A percentile compares a stretch with the other conserved stretches of the same genome.
Conservation (phyloP, 2,888 invertebrate genomes). For the Polymixis lichenea region DNA sequence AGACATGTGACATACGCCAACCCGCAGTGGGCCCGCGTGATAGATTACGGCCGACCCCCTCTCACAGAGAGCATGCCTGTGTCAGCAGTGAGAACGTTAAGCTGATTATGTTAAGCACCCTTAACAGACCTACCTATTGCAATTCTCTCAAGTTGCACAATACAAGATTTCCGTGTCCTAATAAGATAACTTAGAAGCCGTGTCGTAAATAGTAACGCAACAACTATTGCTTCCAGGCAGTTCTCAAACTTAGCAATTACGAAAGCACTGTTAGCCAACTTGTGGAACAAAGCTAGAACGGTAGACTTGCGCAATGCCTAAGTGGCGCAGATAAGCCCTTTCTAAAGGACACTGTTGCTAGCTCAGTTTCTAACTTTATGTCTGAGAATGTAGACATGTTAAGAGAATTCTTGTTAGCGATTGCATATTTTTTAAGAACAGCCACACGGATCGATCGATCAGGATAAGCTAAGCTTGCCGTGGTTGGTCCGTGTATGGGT, state of each 20-base stretch:
- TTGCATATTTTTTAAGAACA: not conserved
- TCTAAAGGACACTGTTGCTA: constrained; percentile 11
- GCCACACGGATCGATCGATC: too few species aligned
- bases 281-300: constrained; percentile 31
- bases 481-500: too few species aligned
- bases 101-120: too few species aligned
- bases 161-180: constrained; percentile 35
- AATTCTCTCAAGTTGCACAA: constrained; percentile 4
- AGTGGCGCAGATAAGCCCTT: constrained; percentile 42
- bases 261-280: constrained; percentile 46
- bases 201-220: constrained; percentile 41
- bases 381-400: not conserved
- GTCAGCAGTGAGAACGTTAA: too few species aligned
- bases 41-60: too few species aligned
- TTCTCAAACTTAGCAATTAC: constrained; percentile 33
- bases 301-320: constrained; percentile 44
- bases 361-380: not conserved
- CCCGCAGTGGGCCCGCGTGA: too few species aligned
- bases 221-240: constrained; percentile 24
- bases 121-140: not conserved
- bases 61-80: too few species aligned
- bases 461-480: too few species aligned
- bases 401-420: not conserved
- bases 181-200: constrained; percentile 25
- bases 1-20: too few species aligned